A percentile compares a stretch with the other conserved stretches of the same genome.
Conservation (phyloP, 2,797 vertebrate genomes). For the Danionella dracula region DNA sequence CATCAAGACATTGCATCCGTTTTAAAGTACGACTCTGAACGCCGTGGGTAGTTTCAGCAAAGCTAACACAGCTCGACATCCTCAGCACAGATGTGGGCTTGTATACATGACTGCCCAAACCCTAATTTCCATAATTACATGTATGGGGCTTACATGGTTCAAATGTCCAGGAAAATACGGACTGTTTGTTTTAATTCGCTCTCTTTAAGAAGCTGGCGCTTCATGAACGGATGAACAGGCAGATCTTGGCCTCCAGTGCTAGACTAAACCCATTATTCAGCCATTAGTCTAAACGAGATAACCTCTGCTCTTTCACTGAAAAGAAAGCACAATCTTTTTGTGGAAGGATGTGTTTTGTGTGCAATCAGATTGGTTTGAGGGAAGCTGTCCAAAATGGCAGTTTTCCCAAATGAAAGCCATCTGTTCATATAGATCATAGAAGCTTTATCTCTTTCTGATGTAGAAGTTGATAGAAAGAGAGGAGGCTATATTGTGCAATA, state of each 20-base stretch:
- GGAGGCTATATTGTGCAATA: background rate
- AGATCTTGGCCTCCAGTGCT: background rate
- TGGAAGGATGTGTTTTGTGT: background rate
- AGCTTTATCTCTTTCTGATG: conserved; percentile 5
- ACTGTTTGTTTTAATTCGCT: conserved; percentile 39
- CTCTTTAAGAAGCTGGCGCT: background rate
- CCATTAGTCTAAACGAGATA: conserved; percentile 9
- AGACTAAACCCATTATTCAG: background rate
- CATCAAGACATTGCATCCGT: background rate
- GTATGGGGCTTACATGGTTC: conserved; percentile 35
- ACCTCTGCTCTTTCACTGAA: background rate
- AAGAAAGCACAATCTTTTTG: background rate
- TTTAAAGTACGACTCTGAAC: background rate
- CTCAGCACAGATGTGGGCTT: conserved; percentile 42
- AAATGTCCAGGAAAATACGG: conserved; percentile 48
- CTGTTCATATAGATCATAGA: conserved; percentile 22
- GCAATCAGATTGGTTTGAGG: background rate
- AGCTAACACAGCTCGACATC: conserved; percentile 6
- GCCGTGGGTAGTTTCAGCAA: background rate
- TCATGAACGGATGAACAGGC: background rate
- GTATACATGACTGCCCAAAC: conserved; percentile 42
- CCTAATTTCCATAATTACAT: conserved; percentile 47
- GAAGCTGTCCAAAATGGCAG: background rate
- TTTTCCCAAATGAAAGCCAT: conserved; percentile 30
- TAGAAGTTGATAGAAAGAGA: background rate